phyloP scores from a whole-genome alignment of 2,797 vertebrate genomes.

The Pangasius larnaudii region DNA sequence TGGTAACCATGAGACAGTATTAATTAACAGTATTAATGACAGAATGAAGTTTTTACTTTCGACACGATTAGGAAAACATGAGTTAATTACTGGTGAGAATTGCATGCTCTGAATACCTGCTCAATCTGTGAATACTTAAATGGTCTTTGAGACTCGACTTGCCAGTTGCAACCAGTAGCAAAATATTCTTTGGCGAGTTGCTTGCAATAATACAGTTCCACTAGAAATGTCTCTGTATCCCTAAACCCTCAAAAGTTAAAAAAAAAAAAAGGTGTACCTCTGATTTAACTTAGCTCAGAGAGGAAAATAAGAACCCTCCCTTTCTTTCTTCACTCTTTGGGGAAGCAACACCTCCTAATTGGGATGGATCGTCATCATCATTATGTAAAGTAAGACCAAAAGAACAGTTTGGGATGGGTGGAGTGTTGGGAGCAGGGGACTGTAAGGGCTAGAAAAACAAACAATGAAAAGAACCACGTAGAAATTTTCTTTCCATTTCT shows the following conservation, averaged over 20 bases:
- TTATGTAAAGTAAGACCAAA: constrained; percentile 62
- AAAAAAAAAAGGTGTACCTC: neutral
- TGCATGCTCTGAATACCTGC: neutral
- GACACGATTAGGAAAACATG: neutral
- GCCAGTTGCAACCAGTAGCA: neutral
- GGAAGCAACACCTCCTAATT: constrained; percentile 68
- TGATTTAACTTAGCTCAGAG: neutral
- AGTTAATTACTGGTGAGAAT: neutral
- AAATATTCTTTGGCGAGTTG: neutral
- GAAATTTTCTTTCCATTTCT: constrained; percentile 56
- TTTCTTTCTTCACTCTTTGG: constrained; percentile 55
- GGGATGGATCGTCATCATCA: constrained; percentile 70
- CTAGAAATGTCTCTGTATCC: neutral
- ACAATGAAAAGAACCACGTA: constrained; percentile 61
- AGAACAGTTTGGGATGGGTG: constrained; percentile 58
- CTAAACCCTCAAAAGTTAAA: neutral
- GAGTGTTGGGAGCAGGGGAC: constrained; percentile 21
- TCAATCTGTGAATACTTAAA: neutral
- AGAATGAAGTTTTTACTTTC: neutral
- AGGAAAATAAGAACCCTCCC: constrained; percentile 23
- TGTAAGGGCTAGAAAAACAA: constrained; percentile 68
- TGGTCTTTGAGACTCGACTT: neutral
- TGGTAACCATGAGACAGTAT: neutral
- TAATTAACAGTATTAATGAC: too few species aligned
- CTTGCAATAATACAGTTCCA: neutral